These are phyloP conservation scores for Semaprochilodus insignis DNA, from an alignment of 2,797 vertebrate genomes.

Conservation along the genomic window DNA sequence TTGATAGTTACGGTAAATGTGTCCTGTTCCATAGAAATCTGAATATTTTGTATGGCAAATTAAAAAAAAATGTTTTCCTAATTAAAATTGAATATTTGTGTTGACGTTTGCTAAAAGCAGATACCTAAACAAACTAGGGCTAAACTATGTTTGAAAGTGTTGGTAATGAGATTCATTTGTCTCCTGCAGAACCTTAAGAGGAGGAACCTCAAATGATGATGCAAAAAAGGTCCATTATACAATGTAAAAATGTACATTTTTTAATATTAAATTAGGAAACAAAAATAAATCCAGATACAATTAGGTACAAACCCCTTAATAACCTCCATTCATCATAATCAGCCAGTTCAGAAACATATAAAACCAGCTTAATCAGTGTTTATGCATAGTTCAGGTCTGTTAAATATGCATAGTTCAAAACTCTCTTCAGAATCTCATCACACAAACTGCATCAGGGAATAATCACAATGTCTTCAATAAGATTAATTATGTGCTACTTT, in stretches of 20 bases:
- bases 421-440: too few relatives aligned
- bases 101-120: neutral
- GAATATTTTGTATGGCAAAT: conserved; percentile 78
- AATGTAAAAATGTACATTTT: too few relatives aligned
- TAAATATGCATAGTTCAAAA: neutral
- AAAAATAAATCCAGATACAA: neutral
- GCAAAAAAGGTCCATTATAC: too few relatives aligned
- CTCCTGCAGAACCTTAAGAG: neutral
- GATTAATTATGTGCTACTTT: too few relatives aligned
- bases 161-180: neutral
- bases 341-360: too few relatives aligned
- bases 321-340: too few relatives aligned
- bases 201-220: neutral
- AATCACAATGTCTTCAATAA: too few relatives aligned
- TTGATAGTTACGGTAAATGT: neutral
- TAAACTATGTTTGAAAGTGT: too few relatives aligned
- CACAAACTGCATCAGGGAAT: too few relatives aligned
- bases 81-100: neutral
- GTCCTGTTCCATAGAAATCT: neutral
- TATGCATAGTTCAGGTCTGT: too few relatives aligned
- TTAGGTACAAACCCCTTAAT: neutral
- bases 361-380: neutral
- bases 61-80: conserved; percentile 42
- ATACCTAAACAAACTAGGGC: too few relatives aligned
- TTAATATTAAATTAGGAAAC: neutral